Evolutionary conservation across 37 sponge, comb jelly and placozoan species (phyloP).

Genomic region (Sycon ciliatum): DNA sequence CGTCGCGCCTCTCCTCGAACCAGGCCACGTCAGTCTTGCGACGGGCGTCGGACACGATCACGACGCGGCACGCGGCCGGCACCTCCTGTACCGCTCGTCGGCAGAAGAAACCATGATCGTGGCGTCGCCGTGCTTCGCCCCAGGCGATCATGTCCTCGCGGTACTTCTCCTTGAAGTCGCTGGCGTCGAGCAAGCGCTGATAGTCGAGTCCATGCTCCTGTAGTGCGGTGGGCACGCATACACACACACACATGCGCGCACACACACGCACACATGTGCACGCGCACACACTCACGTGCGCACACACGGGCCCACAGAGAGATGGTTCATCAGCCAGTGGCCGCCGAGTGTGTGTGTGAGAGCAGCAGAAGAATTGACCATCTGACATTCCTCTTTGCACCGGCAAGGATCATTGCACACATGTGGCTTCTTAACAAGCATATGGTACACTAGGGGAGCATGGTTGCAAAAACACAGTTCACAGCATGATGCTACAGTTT

Average conservation of each 20-base stretch:
- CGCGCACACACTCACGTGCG: too few relatives aligned
- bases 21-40: conserved; percentile 67
- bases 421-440: too few relatives aligned
- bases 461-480: too few relatives aligned
- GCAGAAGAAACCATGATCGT: conserved; percentile 78
- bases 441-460: too few relatives aligned
- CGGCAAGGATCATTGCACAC: too few relatives aligned
- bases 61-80: conserved; percentile 23
- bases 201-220: conserved; percentile 54
- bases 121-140: conserved; percentile 54
- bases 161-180: conserved; percentile 71
- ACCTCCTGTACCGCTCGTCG: conserved; percentile 51
- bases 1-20: conserved; percentile 41
- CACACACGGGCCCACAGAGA: neutral
- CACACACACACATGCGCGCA: conserved; percentile 16
- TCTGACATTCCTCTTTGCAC: too few relatives aligned
- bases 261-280: neutral
- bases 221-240: neutral
- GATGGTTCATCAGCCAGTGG: neutral
- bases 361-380: too few relatives aligned
- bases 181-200: conserved; percentile 58
- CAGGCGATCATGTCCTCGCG: conserved; percentile 81
- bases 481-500: too few relatives aligned
- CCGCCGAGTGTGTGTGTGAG: neutral
- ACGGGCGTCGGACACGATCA: conserved; percentile 78